A percentile compares a stretch with the other conserved stretches of the same genome.
Evolutionary conservation across 1,140 invertebrate genomes (phyloP).

Genomic region (Ganaspis sp.): DNA sequence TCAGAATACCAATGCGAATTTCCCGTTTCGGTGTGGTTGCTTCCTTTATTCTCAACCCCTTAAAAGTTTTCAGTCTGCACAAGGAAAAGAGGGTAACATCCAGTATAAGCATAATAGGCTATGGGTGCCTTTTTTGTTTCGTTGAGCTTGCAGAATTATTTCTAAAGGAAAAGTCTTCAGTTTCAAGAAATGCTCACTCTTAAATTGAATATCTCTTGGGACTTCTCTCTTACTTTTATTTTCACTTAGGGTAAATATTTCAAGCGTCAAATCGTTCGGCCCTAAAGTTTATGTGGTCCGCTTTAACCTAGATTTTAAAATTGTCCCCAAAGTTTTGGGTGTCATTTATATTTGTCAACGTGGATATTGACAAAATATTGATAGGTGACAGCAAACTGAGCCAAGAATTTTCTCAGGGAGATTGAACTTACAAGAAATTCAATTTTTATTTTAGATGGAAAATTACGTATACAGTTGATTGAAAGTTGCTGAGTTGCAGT

Average conservation of each 20-base stretch:
- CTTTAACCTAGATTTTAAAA: too few species aligned
- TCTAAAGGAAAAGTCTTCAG: background rate
- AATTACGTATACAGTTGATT: conserved; percentile 32
- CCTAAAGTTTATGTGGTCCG: too few species aligned
- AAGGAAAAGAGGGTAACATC: background rate
- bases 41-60: conserved; percentile 55
- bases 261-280: too few species aligned
- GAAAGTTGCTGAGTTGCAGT: conserved; percentile 39
- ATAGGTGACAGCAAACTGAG: too few species aligned
- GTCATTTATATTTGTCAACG: too few species aligned
- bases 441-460: background rate
- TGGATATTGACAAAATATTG: too few species aligned
- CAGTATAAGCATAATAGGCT: conserved; percentile 7
- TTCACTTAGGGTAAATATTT: background rate
- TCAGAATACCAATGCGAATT: conserved; percentile 68
- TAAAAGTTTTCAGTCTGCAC: conserved; percentile 28
- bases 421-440: too few species aligned
- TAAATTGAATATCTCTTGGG: background rate
- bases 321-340: too few species aligned
- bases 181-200: background rate
- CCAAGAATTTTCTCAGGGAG: too few species aligned
- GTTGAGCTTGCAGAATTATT: background rate
- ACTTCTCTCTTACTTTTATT: background rate
- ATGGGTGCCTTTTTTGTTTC: conserved; percentile 36
- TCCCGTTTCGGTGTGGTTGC: conserved; percentile 48